Evolutionary conservation across 2,113 vertebrate genomes (phyloP).

Genomic region (Haplochromis vanheusdeni): DNA sequence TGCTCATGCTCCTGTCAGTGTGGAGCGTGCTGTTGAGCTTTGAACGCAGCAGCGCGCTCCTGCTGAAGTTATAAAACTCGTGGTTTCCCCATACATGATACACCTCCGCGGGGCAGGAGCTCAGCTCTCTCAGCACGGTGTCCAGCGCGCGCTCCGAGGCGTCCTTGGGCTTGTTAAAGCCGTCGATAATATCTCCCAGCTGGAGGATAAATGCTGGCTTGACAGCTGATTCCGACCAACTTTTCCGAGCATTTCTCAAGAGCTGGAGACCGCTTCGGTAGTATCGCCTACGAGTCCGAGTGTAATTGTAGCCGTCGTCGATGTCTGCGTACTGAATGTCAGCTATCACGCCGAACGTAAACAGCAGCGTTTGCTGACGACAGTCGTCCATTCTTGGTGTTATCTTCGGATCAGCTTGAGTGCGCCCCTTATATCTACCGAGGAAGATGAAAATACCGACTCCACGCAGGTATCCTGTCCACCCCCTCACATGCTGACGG

Average conservation of each 20-base stretch:
- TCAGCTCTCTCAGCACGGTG: constrained; percentile 70
- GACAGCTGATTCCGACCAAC: constrained; percentile 68
- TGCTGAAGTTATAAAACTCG: constrained; percentile 91
- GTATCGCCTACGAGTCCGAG: constrained; percentile 64
- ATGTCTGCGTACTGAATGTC: constrained; percentile 89
- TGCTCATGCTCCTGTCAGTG: neutral
- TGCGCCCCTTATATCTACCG: neutral
- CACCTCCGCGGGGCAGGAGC: constrained; percentile 60
- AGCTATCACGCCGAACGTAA: constrained; percentile 84
- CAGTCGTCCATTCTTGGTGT: constrained; percentile 58
- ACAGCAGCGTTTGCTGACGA: constrained; percentile 31
- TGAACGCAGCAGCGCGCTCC: constrained; percentile 67
- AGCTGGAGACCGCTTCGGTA: constrained; percentile 79
- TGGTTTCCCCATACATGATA: constrained; percentile 95
- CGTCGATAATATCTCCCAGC: constrained; percentile 91
- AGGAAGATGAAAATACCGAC: neutral
- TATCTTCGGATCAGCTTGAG: neutral
- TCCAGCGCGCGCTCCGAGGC: constrained; percentile 71
- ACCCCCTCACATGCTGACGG: neutral
- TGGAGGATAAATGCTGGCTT: constrained; percentile 79
- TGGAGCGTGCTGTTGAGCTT: constrained; percentile 70
- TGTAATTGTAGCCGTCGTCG: constrained; percentile 80
- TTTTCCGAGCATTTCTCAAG: constrained; percentile 66
- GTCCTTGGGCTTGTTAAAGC: constrained; percentile 71
- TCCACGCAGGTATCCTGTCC: neutral